Percentiles rank a stretch among this genome's conserved stretches.
phyloP scores from a whole-genome alignment of 2,888 invertebrate species.

The Nomada ferruginata region DNA sequence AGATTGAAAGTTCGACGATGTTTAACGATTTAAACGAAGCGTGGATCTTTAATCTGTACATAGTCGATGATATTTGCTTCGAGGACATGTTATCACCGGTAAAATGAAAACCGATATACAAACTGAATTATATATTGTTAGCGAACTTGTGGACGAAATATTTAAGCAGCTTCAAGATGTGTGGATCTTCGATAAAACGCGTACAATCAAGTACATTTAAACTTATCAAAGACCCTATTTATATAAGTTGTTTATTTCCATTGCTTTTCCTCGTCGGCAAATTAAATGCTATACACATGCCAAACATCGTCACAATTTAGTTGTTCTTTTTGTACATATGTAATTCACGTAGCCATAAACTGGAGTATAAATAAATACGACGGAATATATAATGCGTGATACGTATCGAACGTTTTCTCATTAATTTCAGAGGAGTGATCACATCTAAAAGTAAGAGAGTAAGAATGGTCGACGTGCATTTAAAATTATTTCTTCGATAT shows the following conservation, averaged over 20 bases:
- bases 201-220: conserved; percentile 34
- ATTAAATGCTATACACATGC: conserved; percentile 34
- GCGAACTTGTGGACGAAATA: conserved; percentile 23
- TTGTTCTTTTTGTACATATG: conserved; percentile 56
- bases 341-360: conserved; percentile 42
- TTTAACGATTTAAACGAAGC: conserved; percentile 47
- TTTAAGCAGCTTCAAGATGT: conserved; percentile 24
- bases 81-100: conserved; percentile 32
- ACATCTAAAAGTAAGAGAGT: conserved; percentile 20
- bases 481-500: conserved; percentile 35
- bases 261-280: conserved; percentile 30
- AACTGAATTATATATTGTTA: conserved; percentile 30
- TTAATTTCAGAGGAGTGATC: conserved; percentile 26
- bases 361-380: conserved; percentile 55
- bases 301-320: conserved; percentile 48
- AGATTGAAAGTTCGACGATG: conserved; percentile 36
- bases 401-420: conserved; percentile 35
- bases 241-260: conserved; percentile 42
- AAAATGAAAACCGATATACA: conserved; percentile 22
- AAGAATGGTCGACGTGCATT: conserved; percentile 39
- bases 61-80: conserved; percentile 42
- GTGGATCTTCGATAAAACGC: conserved; percentile 28
- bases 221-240: conserved; percentile 49
- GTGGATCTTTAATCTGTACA: conserved; percentile 56
- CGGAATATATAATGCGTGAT: conserved; percentile 32